Evolutionary conservation across 2,113 vertebrate genomes (phyloP).

Genomic region (Siniperca chuatsi): DNA sequence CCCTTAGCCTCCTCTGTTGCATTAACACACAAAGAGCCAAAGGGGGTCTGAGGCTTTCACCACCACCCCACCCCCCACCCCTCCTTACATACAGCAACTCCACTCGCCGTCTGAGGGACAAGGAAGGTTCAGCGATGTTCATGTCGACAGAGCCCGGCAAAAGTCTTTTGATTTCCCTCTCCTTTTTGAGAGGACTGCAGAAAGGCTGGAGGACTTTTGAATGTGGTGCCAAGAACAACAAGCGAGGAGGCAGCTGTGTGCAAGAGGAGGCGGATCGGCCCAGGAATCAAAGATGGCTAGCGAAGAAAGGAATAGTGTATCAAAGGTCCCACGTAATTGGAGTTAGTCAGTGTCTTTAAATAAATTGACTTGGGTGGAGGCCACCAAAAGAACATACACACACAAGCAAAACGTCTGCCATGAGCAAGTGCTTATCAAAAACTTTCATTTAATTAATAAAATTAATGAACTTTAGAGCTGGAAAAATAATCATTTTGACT

Average conservation of each 20-base stretch:
- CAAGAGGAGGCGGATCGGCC: slow-evolving; percentile 77
- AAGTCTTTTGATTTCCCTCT: slow-evolving; percentile 78
- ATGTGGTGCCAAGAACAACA: slow-evolving; percentile 83
- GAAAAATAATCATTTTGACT: neutral
- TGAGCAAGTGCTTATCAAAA: slow-evolving; percentile 26
- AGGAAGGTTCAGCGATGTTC: slow-evolving; percentile 71
- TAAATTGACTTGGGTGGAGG: slow-evolving; percentile 73
- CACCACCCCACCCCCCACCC: slow-evolving; percentile 3
- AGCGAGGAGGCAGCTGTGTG: slow-evolving; percentile 82
- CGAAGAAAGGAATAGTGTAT: slow-evolving; percentile 78
- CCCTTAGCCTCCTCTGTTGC: slow-evolving; percentile 60
- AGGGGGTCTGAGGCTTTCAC: slow-evolving; percentile 40
- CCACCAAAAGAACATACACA: slow-evolving; percentile 50
- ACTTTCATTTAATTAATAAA: slow-evolving; percentile 34
- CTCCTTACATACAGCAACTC: slow-evolving; percentile 26
- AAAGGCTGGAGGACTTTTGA: slow-evolving; percentile 81
- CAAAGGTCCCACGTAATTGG: slow-evolving; percentile 78
- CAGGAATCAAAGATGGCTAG: slow-evolving; percentile 83
- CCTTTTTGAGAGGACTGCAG: slow-evolving; percentile 75
- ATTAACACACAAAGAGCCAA: slow-evolving; percentile 71
- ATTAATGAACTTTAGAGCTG: slow-evolving; percentile 21
- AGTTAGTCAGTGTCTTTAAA: slow-evolving; percentile 79
- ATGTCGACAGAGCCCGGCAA: slow-evolving; percentile 66
- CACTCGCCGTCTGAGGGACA: slow-evolving; percentile 52
- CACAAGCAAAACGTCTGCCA: slow-evolving; percentile 32